Evolutionary conservation across 2,888 invertebrate species (phyloP), one percentile per base, ranked within the genome.

Genomic region (Eupithecia subfuscata): DNA sequence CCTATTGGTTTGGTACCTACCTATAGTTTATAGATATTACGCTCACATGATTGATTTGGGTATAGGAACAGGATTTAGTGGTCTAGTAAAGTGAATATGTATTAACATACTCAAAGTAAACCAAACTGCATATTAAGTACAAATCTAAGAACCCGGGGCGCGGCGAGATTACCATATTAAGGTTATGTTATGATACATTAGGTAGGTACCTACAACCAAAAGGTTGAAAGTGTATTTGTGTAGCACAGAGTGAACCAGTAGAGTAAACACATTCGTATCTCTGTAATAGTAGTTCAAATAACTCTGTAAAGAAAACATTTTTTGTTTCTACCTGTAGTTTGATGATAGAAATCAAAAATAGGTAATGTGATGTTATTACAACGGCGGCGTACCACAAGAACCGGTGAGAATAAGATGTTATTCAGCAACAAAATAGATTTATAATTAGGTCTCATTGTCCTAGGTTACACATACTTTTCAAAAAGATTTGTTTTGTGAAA

Each of bases 311-410:
- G 11, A 60, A 56, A 25, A 60, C 25, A 25, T 2, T 60, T 9
- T 56, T 56, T 37, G 4, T 18, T 40, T 5, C 48, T 78, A 93
- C 94, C 93, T 76, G 91, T 92, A 43, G 86, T 87, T 85, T 84
- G 88, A 78, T 90, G 82, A 77, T 92, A 94, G 30, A 94, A 86
- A 69, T 90, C 88, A 65, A 91, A 69, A 80, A 93, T 90, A 22
- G 93, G 90, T 71, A 87, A 80, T 56, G 43, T 77, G 78, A 75
- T 88, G 84, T 85, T 86, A 73, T 75, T 82, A 68, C 30, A 72
- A 30, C n/a, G 69, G 25, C 76, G 74, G 48, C 34, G 70, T 1
- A 22, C 16, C 16, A 73, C 75, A 34, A 72, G 12, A 52, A 64
- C 45, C 71, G 80, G 75, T 43, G 76, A 70, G 12, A 76, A 16